phyloP scores from a whole-genome alignment of 2,113 vertebrate genomes.

The Dryoscopus gambensis region DNA sequence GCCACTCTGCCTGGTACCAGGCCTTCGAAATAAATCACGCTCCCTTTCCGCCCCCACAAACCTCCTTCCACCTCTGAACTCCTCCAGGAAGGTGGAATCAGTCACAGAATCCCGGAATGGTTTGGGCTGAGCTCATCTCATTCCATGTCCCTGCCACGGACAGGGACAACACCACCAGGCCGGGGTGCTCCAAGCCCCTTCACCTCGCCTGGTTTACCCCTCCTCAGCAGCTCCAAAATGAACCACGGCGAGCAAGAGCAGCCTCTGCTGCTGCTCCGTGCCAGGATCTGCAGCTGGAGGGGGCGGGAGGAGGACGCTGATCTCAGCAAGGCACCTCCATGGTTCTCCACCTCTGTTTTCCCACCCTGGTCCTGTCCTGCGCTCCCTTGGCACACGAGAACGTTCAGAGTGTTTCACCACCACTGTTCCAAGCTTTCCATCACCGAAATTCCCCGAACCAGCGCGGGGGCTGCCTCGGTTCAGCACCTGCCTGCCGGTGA shows the following conservation, averaged over 20 bases:
- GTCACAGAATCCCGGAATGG: background rate
- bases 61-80: background rate
- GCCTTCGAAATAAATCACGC: accelerated
- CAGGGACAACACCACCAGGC: accelerated
- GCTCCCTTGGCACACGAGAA: accelerated
- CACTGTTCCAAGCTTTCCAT: accelerated
- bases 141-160: background rate
- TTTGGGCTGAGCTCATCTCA: background rate
- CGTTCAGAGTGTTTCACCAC: background rate
- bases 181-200: accelerated
- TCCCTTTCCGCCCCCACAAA: background rate
- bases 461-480: accelerated
- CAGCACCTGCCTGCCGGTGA: background rate
- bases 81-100: background rate
- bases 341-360: background rate
- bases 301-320: accelerated
- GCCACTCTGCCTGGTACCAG: too few relatives aligned
- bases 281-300: background rate
- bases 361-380: background rate
- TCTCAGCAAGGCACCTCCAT: accelerated
- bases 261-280: background rate
- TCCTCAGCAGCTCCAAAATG: background rate
- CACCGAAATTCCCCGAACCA: accelerated
- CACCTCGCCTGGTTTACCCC: accelerated
- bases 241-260: accelerated